Evolutionary conservation across 1,140 invertebrate species (phyloP), one percentile per base, ranked within the genome.

Genomic region (Bombus sibiricus): DNA sequence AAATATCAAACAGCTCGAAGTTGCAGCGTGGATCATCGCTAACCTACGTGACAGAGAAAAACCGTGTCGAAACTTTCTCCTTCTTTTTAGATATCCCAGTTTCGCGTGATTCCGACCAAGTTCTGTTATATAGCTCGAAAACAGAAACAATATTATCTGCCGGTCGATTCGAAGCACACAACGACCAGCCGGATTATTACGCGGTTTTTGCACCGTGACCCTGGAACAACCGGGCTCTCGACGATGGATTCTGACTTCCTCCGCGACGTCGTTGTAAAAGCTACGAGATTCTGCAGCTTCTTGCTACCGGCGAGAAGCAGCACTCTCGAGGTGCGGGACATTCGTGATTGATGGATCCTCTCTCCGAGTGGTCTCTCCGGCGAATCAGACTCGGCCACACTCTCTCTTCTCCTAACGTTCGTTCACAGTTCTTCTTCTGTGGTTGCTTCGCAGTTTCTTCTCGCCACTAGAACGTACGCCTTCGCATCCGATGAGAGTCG

Each of bases 301-400:
- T 93, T 92, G 92, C 92, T 93, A 93, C 92, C 91, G 90, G 89
- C 83, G 85, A 88, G 89, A 88, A 76, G 82, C 86, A 89, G 85
- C 84, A 90, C 86, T 88, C 89, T 86, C 87, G 90, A 92, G 90
- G 91, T 89, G 91, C 92, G 88, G 90, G 93, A 93, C 92, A 92
- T 83, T 71, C 83, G 91, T 93, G 93, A 93, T 93, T 93, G 93
- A 93, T 93, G 92, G 92, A 92, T 93, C 92, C 89, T 87, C 92
- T 88, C 91, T 92, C 88, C 91, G 91, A 92, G 90, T 91, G 92
- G 91, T 92, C 92, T 78, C 89, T 80, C 75, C 76, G 81, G 82
- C 85, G 87, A 92, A 92, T 91, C 92, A 92, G 92, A 92, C 59
- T 62, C 92, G 91, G 86, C 85, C 28, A 41, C 59, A 64, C 75